These are phyloP conservation scores for Limonius californicus DNA, from an alignment of 1,140 invertebrate species.

Conservation along the genomic window DNA sequence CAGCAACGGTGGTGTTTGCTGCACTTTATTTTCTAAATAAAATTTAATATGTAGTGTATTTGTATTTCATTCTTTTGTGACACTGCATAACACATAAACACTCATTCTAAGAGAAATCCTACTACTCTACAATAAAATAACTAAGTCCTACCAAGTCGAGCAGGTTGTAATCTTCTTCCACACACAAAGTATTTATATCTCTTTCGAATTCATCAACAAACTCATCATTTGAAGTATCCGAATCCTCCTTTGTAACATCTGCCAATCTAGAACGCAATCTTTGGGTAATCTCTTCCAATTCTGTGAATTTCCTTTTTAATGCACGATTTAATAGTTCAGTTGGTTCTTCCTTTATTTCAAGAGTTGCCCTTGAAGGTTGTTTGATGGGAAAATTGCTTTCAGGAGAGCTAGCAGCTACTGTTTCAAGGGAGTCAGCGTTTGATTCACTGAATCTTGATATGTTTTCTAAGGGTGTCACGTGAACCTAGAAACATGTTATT, in stretches of 20 bases:
- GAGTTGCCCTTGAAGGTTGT: not conserved
- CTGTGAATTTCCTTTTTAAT: constrained; percentile 57
- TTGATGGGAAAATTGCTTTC: constrained; percentile 27
- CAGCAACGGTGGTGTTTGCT: too few species aligned
- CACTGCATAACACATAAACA: too few species aligned
- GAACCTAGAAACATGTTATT: constrained; percentile 44
- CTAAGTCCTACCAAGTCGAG: constrained; percentile 48
- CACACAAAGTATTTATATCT: constrained; percentile 48
- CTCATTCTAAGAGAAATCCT: too few species aligned
- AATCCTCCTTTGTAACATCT: constrained; percentile 54
- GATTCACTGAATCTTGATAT: constrained; percentile 31
- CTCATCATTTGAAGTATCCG: constrained; percentile 49
- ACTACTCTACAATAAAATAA: too few species aligned
- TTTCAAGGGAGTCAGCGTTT: not conserved
- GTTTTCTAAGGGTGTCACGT: constrained; percentile 51
- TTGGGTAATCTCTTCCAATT: constrained; percentile 60
- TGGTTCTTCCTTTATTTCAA: constrained; percentile 24
- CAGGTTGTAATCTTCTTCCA: constrained; percentile 44
- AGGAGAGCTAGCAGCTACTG: not conserved
- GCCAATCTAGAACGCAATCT: constrained; percentile 53
- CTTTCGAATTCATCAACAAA: constrained; percentile 55
- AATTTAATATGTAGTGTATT: too few species aligned
- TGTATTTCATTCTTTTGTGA: too few species aligned
- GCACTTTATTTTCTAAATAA: too few species aligned
- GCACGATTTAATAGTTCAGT: constrained; percentile 46